These are phyloP conservation scores for Kradibia gibbosae DNA, from an alignment of 1,140 invertebrate genomes.

Conservation along the genomic window DNA sequence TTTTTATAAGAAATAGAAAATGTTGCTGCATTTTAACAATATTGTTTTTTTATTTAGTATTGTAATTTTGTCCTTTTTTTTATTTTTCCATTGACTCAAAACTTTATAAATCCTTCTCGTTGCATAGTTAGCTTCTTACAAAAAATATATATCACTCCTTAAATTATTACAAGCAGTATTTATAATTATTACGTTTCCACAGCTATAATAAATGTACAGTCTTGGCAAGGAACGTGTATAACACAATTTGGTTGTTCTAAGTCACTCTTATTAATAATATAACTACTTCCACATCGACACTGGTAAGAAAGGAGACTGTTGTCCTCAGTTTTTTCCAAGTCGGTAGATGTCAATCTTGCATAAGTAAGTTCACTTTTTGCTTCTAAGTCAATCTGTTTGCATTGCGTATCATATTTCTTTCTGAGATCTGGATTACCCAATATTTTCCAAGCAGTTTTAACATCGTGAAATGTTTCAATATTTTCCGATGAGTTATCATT, in stretches of 20 bases:
- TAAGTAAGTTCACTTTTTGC: conserved; percentile 72
- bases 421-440: conserved; percentile 73
- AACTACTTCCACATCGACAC: conserved; percentile 79
- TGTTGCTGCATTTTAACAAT: conserved; percentile 69
- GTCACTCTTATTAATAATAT: conserved; percentile 72
- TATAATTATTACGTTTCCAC: conserved; percentile 67
- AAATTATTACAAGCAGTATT: not conserved
- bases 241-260: conserved; percentile 68
- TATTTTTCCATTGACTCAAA: too few species aligned
- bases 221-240: conserved; percentile 75
- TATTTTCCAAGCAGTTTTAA: conserved; percentile 78
- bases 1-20: conserved; percentile 74
- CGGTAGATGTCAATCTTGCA: conserved; percentile 71
- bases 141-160: not conserved
- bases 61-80: too few species aligned
- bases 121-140: too few species aligned
- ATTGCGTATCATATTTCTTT: conserved; percentile 75
- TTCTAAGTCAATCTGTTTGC: conserved; percentile 73
- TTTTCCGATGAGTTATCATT: conserved; percentile 52
- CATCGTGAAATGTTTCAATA: conserved; percentile 70
- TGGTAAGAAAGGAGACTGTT: conserved; percentile 70
- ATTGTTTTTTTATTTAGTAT: conserved; percentile 26
- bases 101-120: too few species aligned
- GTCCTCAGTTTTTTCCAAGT: conserved; percentile 70
- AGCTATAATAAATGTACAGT: conserved; percentile 79